phyloP scores from a whole-genome alignment of 1,140 invertebrate genomes.

The Drosophila ambigua region DNA sequence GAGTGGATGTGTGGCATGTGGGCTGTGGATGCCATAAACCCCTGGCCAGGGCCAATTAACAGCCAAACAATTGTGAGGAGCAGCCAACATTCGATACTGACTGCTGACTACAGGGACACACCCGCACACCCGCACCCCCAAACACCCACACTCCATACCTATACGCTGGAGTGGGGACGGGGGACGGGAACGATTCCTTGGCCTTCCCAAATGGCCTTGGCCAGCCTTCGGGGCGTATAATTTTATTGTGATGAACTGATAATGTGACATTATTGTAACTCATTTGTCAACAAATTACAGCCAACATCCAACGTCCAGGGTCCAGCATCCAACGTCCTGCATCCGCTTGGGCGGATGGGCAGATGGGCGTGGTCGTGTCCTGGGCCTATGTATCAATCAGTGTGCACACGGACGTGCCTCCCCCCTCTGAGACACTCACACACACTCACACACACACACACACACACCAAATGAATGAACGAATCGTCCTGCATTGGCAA shows the following conservation, averaged over 20 bases:
- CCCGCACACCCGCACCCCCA: too few relatives aligned
- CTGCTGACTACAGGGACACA: too few relatives aligned
- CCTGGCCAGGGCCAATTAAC: constrained; percentile 38
- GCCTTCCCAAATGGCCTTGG: constrained; percentile 12
- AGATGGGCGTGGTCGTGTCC: constrained; percentile 1
- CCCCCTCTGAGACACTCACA: not conserved
- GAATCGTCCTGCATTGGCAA: constrained; percentile 74
- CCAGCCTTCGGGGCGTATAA: constrained; percentile 57
- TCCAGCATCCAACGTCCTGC: too few relatives aligned
- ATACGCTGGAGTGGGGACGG: not conserved
- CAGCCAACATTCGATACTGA: too few relatives aligned
- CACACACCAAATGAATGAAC: constrained; percentile 79
- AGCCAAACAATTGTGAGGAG: constrained; percentile 5
- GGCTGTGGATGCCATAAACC: constrained; percentile 25
- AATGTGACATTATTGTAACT: constrained; percentile 81
- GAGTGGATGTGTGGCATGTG: not conserved
- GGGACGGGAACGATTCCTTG: constrained; percentile 6
- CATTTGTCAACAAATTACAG: constrained; percentile 81
- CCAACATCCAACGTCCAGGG: constrained; percentile 7
- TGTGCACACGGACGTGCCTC: constrained; percentile 38
- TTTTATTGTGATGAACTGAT: constrained; percentile 82
- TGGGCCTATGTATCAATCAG: constrained; percentile 74
- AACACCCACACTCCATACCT: too few relatives aligned
- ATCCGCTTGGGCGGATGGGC: not conserved
- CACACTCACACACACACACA: constrained; percentile 49